Percentiles rank a stretch among this genome's conserved stretches.
These are phyloP conservation scores for Eidolon dupreanum DNA, from an alignment of 2,797 vertebrate species.

Conservation along the genomic window DNA sequence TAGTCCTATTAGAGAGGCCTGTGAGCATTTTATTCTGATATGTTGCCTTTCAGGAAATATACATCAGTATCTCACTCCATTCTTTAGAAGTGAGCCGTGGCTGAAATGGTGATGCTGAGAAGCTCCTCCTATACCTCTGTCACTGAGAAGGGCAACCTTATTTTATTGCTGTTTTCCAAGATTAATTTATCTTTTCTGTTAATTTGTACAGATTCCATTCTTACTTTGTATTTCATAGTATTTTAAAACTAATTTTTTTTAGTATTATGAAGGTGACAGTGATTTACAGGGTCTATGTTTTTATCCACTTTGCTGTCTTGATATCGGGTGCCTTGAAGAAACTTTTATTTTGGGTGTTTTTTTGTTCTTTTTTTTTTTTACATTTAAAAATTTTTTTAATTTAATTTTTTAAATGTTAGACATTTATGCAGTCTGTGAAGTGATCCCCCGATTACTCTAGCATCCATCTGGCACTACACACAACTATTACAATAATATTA, in stretches of 20 bases:
- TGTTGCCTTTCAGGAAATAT: background rate
- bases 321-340: slow-evolving; percentile 27
- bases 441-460: no score
- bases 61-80: background rate
- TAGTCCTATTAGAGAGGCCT: background rate
- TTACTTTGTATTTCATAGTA: slow-evolving; percentile 55
- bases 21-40: background rate
- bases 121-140: background rate
- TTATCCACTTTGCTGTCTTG: slow-evolving; percentile 47
- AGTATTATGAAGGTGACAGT: slow-evolving; percentile 47
- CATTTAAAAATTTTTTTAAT: no score
- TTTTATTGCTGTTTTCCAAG: slow-evolving; percentile 40
- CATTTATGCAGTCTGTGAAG: no score
- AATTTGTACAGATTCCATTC: slow-evolving; percentile 35
- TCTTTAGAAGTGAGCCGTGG: slow-evolving; percentile 14
- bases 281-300: slow-evolving; percentile 44
- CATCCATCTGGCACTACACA: no score
- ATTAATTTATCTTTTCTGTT: slow-evolving; percentile 56
- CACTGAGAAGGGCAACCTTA: background rate
- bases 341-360: slow-evolving; percentile 40
- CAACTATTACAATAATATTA: no score
- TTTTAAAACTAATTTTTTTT: slow-evolving; percentile 70
- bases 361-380: no score
- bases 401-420: no score
- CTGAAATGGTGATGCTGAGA: background rate